Percentiles rank a stretch among this genome's conserved stretches.
Evolutionary conservation across 2,888 invertebrate species (phyloP).

Genomic region (Allacma fusca): DNA sequence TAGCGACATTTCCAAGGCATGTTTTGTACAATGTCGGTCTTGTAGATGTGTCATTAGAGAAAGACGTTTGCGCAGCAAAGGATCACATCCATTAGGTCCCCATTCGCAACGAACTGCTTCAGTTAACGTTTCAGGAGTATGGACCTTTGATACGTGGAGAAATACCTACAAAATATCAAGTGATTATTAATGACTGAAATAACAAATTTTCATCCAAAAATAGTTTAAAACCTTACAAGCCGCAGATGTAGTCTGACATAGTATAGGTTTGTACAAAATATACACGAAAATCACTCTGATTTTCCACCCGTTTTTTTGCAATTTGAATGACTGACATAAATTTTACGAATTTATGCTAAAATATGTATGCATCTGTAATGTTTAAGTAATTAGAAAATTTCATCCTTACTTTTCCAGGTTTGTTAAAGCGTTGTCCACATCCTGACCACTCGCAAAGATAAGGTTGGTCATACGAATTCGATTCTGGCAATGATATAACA

Average conservation of each 20-base stretch:
- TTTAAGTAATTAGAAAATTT: not conserved
- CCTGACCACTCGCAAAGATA: conserved; percentile 92
- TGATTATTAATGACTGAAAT: too few species aligned
- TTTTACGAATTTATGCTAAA: too few species aligned
- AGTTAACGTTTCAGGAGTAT: conserved; percentile 74
- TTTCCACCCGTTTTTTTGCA: too few species aligned
- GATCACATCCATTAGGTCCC: conserved; percentile 80
- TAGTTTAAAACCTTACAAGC: too few species aligned
- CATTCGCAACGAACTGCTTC: conserved; percentile 85
- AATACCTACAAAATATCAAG: conserved; percentile 79
- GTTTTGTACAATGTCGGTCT: conserved; percentile 81
- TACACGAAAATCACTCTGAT: too few species aligned
- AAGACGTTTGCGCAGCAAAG: conserved; percentile 86
- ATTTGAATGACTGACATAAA: too few species aligned
- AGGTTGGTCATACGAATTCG: conserved; percentile 24
- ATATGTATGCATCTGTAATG: too few species aligned
- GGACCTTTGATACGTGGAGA: conserved; percentile 84
- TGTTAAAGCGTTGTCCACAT: conserved; percentile 67
- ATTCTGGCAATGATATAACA: not conserved
- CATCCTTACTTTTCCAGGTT: conserved; percentile 54
- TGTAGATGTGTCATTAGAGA: conserved; percentile 96
- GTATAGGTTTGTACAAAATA: too few species aligned
- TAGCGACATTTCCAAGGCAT: conserved; percentile 58
- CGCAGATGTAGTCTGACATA: too few species aligned
- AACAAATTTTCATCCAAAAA: too few species aligned